A percentile compares a stretch with the other conserved stretches of the same genome.
These are phyloP conservation scores for Alosa alosa DNA, from an alignment of 2,113 vertebrate species.

Conservation along the genomic window DNA sequence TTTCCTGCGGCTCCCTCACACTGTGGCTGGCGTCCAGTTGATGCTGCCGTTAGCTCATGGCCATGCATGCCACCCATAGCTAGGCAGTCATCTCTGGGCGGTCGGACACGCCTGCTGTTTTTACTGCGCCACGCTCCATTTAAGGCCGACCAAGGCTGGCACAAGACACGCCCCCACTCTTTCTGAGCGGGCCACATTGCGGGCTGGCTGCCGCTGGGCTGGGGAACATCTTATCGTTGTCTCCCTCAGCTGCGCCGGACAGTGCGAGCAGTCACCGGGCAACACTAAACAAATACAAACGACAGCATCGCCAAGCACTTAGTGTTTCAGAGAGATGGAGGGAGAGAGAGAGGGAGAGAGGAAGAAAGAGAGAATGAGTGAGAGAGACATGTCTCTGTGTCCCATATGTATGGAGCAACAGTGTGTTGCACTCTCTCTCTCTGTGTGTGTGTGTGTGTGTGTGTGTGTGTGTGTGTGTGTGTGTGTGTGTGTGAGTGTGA, in stretches of 20 bases:
- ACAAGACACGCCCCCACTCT: too few species aligned
- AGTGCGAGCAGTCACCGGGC: background rate
- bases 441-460: background rate
- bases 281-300: slow-evolving; percentile 11
- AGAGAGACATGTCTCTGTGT: background rate
- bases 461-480: background rate
- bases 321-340: background rate
- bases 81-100: background rate
- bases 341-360: background rate
- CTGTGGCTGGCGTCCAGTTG: background rate
- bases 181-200: background rate
- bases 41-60: background rate
- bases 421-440: background rate
- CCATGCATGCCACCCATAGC: background rate
- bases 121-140: background rate
- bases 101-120: slow-evolving; percentile 9
- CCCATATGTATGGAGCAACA: background rate
- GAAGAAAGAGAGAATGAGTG: background rate
- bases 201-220: background rate
- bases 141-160: too few species aligned
- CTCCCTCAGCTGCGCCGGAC: background rate
- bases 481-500: background rate
- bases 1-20: background rate
- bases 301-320: background rate
- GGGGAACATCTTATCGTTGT: background rate